Evolutionary conservation across 2,888 invertebrate genomes (phyloP).

Genomic region (Marasmarcha lunaedactyla): DNA sequence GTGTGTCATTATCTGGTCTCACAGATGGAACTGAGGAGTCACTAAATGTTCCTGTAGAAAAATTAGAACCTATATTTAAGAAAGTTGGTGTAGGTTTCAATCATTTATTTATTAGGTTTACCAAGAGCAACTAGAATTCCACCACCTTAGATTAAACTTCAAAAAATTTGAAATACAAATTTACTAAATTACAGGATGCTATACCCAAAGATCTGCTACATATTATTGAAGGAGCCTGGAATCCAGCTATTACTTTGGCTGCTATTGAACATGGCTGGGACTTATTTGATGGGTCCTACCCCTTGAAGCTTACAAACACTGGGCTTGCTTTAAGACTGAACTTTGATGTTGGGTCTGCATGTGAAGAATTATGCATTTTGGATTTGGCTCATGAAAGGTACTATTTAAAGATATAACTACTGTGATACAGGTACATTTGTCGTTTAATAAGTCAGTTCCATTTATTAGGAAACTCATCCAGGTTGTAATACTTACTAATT

Average conservation of each 20-base stretch:
- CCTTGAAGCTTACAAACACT: constrained; percentile 76
- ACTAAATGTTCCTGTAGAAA: constrained; percentile 54
- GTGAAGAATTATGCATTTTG: constrained; percentile 57
- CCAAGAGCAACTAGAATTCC: too few relatives aligned
- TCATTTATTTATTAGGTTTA: too few relatives aligned
- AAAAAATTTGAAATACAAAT: too few relatives aligned
- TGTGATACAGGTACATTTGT: too few relatives aligned
- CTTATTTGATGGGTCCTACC: constrained; percentile 89
- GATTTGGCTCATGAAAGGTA: constrained; percentile 70
- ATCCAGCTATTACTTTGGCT: constrained; percentile 77
- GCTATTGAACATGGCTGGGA: constrained; percentile 85
- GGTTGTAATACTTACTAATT: too few relatives aligned
- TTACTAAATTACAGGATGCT: constrained; percentile 62
- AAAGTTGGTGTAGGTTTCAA: constrained; percentile 69
- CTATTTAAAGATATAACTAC: too few relatives aligned
- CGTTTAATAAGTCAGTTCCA: too few relatives aligned
- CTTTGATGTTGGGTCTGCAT: constrained; percentile 39
- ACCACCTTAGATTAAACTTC: too few relatives aligned
- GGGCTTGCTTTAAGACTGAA: constrained; percentile 76
- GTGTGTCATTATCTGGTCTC: constrained; percentile 86
- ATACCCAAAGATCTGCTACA: constrained; percentile 78
- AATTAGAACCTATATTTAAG: constrained; percentile 71
- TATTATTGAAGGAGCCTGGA: constrained; percentile 83
- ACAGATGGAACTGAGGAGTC: constrained; percentile 76
- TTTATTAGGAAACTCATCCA: too few relatives aligned